Percentiles rank a stretch among this genome's conserved stretches.
These are phyloP conservation scores for Ochlodes sylvanus DNA, from an alignment of 2,888 invertebrate genomes.

Conservation along the genomic window DNA sequence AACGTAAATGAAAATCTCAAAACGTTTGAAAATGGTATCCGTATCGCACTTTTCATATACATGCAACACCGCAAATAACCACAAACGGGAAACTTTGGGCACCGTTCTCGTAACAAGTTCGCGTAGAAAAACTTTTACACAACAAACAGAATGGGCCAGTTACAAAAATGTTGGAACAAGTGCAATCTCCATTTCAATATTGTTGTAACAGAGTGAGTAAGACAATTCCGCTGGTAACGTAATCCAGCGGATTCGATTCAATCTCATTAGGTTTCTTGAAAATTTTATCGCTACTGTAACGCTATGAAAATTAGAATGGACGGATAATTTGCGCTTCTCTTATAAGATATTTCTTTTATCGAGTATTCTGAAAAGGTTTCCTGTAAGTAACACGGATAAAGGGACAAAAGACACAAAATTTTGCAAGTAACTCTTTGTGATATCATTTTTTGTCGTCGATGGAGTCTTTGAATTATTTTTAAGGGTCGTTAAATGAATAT, in stretches of 20 bases:
- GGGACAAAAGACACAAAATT: constrained; percentile 33
- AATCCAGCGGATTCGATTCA: constrained; percentile 27
- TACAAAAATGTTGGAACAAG: not conserved
- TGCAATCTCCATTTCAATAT: constrained; percentile 11
- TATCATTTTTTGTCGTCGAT: constrained; percentile 30
- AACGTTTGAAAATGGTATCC: too few relatives aligned
- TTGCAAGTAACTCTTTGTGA: constrained; percentile 26
- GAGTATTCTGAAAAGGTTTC: constrained; percentile 34
- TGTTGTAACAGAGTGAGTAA: constrained; percentile 4
- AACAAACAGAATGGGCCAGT: not conserved
- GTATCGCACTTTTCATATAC: too few relatives aligned
- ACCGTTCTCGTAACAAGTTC: too few relatives aligned
- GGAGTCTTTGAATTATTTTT: not conserved
- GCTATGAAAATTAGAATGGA: constrained; percentile 34
- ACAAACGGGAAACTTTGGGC: too few relatives aligned
- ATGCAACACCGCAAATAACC: too few relatives aligned
- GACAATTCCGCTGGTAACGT: constrained; percentile 18
- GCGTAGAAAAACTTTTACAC: too few relatives aligned
- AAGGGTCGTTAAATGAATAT: not conserved
- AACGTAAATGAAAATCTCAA: too few relatives aligned
- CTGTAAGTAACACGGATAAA: constrained; percentile 35
- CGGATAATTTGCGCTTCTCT: constrained; percentile 37
- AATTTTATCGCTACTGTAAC: constrained; percentile 26
- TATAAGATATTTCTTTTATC: constrained; percentile 35
- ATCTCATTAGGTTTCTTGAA: constrained; percentile 32